A percentile compares a stretch with the other conserved stretches of the same genome.
These are phyloP conservation scores for Axinella damicornis DNA, from an alignment of 37 sponge, comb jelly and placozoan species.

Conservation along the genomic window DNA sequence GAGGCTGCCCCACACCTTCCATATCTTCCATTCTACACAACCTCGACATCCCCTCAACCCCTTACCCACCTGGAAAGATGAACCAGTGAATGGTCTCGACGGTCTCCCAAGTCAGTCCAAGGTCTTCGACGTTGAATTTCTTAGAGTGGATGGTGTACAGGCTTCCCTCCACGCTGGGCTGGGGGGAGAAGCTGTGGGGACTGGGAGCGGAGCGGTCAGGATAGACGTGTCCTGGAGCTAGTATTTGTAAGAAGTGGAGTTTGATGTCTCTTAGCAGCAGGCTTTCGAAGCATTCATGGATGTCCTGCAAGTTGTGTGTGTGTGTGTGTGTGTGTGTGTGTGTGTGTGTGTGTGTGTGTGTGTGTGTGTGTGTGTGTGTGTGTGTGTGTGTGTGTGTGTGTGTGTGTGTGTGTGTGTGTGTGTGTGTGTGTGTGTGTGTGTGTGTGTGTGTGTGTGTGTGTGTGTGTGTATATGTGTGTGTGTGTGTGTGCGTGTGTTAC, in stretches of 20 bases:
- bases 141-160: slow-evolving; percentile 12
- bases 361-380: too few relatives aligned
- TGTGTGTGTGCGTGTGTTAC: too few relatives aligned
- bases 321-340: too few relatives aligned
- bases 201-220: slow-evolving; percentile 28
- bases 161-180: background rate
- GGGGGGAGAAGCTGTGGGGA: slow-evolving; percentile 1
- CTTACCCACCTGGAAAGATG: slow-evolving; percentile 66
- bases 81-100: slow-evolving; percentile 67
- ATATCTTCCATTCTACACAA: too few relatives aligned
- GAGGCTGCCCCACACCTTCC: too few relatives aligned
- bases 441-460: too few relatives aligned
- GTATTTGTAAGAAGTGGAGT: slow-evolving; percentile 52
- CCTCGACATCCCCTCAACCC: background rate
- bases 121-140: slow-evolving; percentile 54
- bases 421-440: too few relatives aligned
- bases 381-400: too few relatives aligned
- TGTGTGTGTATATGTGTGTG: too few relatives aligned
- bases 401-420: too few relatives aligned
- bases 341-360: too few relatives aligned
- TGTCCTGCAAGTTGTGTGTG: too few relatives aligned
- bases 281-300: background rate
- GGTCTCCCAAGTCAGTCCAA: slow-evolving; percentile 67
- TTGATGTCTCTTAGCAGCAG: slow-evolving; percentile 22
- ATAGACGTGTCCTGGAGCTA: slow-evolving; percentile 55